Evolutionary conservation across 2,888 invertebrate species (phyloP).

Genomic region (Elgonia sp.): DNA sequence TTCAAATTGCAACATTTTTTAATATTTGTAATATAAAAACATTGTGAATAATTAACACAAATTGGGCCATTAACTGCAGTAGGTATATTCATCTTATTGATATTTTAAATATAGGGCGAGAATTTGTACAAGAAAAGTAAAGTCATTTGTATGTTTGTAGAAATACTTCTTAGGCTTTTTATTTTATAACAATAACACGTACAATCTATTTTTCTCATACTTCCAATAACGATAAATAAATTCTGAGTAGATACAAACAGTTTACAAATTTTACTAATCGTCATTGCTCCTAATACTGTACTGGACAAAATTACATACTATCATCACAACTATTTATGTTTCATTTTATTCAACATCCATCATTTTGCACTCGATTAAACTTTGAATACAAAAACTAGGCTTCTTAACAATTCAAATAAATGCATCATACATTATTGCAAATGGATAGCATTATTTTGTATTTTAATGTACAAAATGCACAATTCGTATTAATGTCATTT

Average conservation of each 20-base stretch:
- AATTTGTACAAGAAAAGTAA: no score
- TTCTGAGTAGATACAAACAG: conserved; percentile 72
- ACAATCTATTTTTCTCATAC: conserved; percentile 70
- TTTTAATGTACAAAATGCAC: conserved; percentile 65
- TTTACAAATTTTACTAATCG: conserved; percentile 68
- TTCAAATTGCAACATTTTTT: no score
- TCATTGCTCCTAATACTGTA: conserved; percentile 66
- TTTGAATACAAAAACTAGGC: conserved; percentile 74
- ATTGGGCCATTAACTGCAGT: no score
- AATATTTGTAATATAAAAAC: no score
- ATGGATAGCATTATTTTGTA: conserved; percentile 49
- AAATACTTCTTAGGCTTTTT: conserved; percentile 72
- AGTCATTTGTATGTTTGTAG: conserved; percentile 52
- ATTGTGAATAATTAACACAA: no score
- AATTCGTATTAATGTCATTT: conserved; percentile 41
- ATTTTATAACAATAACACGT: conserved; percentile 70
- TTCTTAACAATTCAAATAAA: conserved; percentile 69
- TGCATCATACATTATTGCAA: conserved; percentile 63
- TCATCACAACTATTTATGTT: conserved; percentile 74
- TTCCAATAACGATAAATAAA: conserved; percentile 72
- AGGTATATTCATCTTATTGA: no score
- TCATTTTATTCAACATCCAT: conserved; percentile 64
- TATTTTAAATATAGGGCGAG: no score
- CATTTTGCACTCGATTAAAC: conserved; percentile 66
- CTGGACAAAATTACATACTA: conserved; percentile 69